Percentiles rank a stretch among this genome's conserved stretches.
These are phyloP conservation scores for Amphiprion ocellaris DNA, from an alignment of 2,113 vertebrate genomes.

Conservation along the genomic window DNA sequence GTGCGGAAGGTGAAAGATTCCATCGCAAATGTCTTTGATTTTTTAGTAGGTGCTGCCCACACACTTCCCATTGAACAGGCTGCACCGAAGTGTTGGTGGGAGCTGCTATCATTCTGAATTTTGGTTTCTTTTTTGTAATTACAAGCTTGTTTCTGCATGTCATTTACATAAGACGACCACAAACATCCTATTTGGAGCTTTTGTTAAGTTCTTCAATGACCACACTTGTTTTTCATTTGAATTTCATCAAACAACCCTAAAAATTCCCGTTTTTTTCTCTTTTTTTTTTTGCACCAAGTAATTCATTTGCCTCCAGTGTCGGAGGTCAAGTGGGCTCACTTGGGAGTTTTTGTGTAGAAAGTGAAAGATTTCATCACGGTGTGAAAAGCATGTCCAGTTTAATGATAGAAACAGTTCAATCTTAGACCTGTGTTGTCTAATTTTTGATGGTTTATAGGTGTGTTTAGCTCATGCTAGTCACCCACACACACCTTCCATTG, in stretches of 20 bases:
- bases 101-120: too few relatives aligned
- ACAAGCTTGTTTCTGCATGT: not conserved
- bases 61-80: too few relatives aligned
- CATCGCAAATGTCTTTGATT: not conserved
- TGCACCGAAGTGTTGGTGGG: too few relatives aligned
- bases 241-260: conserved; percentile 43
- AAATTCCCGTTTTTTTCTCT: conserved; percentile 11
- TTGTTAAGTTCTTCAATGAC: not conserved
- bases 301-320: conserved; percentile 46
- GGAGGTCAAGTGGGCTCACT: not conserved
- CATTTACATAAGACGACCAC: not conserved
- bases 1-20: conserved; percentile 13
- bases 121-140: not conserved
- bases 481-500: too few relatives aligned
- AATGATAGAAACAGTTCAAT: not conserved
- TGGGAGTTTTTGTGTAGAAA: not conserved
- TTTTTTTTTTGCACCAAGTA: not conserved
- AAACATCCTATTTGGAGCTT: not conserved
- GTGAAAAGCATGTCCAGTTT: not conserved
- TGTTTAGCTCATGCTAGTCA: not conserved
- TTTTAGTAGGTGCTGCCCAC: not conserved
- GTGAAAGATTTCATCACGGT: conserved; percentile 1
- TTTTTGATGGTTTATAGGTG: too few relatives aligned
- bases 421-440: not conserved
- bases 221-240: conserved; percentile 51